phyloP scores from a whole-genome alignment of 2,113 vertebrate genomes.

The Australoheros scitulus region DNA sequence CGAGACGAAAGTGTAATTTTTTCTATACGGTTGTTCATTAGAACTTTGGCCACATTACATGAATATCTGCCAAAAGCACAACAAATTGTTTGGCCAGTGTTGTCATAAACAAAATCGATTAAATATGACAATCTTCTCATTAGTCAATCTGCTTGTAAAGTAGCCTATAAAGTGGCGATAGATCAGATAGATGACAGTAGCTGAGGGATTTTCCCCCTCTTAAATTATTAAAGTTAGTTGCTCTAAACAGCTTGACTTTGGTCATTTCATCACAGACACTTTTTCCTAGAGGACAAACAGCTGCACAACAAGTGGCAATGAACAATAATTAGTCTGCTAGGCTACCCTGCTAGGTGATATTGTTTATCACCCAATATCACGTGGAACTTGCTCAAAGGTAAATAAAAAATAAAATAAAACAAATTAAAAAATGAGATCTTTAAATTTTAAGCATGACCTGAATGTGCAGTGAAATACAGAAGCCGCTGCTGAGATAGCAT shows the following conservation, averaged over 20 bases:
- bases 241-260: no score
- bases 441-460: not conserved
- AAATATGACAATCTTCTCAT: not conserved
- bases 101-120: not conserved
- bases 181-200: not conserved
- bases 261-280: no score
- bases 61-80: not conserved
- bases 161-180: not conserved
- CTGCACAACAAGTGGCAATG: no score
- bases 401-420: not conserved
- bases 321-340: no score
- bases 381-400: not conserved
- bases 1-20: no score
- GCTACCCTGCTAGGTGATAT: no score
- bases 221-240: no score
- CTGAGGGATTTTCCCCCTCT: no score
- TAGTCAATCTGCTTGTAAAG: not conserved
- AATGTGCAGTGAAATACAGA: not conserved
- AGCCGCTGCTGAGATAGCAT: not conserved
- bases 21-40: not conserved
- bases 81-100: no score
- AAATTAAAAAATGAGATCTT: not conserved
- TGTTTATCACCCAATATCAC: not conserved
- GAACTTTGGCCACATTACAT: accelerated
- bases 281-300: no score